These are phyloP conservation scores for Caranx ignobilis DNA, from an alignment of 2,113 vertebrate genomes.

Conservation along the genomic window DNA sequence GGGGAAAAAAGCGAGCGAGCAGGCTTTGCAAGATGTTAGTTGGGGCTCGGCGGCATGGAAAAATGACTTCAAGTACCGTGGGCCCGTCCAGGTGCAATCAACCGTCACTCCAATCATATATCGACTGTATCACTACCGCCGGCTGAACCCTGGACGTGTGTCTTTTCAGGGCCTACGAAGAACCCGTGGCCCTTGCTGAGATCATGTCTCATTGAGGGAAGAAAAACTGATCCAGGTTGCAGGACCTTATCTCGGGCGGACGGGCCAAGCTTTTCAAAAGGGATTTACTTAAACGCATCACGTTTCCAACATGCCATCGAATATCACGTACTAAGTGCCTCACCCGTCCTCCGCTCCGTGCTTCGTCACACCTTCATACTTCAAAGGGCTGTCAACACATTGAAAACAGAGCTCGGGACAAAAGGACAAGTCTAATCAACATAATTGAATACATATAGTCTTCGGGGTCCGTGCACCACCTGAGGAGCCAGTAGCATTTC, in stretches of 20 bases:
- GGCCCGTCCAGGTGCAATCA: slow-evolving; percentile 63
- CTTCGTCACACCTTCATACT: slow-evolving; percentile 56
- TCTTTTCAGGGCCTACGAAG: slow-evolving; percentile 51
- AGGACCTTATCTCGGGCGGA: slow-evolving; percentile 28
- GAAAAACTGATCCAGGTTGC: slow-evolving; percentile 38
- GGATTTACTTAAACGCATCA: slow-evolving; percentile 46
- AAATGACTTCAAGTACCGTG: slow-evolving; percentile 58
- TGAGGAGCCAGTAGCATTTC: slow-evolving; percentile 26
- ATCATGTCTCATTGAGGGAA: slow-evolving; percentile 32
- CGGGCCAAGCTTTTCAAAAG: slow-evolving; percentile 48
- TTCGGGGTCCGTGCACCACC: slow-evolving; percentile 35
- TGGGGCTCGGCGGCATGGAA: slow-evolving; percentile 58
- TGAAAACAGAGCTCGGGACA: slow-evolving; percentile 49
- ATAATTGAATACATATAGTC: slow-evolving; percentile 56
- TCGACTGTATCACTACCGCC: slow-evolving; percentile 39
- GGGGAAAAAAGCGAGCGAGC: neutral
- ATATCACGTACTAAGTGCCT: slow-evolving; percentile 21
- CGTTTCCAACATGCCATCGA: slow-evolving; percentile 23
- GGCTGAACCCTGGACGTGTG: slow-evolving; percentile 44
- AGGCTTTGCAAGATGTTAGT: slow-evolving; percentile 62
- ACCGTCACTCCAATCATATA: slow-evolving; percentile 58
- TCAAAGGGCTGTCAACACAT: slow-evolving; percentile 67
- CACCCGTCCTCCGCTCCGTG: slow-evolving; percentile 7
- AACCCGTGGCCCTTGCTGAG: slow-evolving; percentile 22
- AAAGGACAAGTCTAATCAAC: slow-evolving; percentile 60